Percentiles rank a stretch among this genome's conserved stretches.
phyloP scores from a whole-genome alignment of 1,140 invertebrate species.

The Papilio machaon region DNA sequence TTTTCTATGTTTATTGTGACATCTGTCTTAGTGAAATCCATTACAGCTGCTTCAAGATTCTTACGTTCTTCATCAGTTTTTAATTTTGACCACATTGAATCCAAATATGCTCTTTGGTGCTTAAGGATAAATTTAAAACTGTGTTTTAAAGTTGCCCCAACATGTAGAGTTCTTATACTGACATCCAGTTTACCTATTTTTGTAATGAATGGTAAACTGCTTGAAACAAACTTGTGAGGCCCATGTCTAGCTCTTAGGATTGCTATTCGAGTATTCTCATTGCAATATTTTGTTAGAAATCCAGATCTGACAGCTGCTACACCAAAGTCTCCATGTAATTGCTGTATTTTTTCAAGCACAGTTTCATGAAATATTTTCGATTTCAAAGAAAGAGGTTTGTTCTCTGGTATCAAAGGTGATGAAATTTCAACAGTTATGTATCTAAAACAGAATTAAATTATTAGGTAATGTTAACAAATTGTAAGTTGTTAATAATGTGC shows the following conservation, averaged over 20 bases:
- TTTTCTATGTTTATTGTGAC: constrained; percentile 70
- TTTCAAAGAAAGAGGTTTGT: constrained; percentile 83
- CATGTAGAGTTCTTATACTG: constrained; percentile 85
- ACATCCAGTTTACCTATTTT: constrained; percentile 84
- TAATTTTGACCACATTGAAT: constrained; percentile 81
- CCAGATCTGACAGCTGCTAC: constrained; percentile 85
- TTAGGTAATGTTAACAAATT: constrained; percentile 9
- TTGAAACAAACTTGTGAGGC: constrained; percentile 87
- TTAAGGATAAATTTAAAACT: constrained; percentile 88
- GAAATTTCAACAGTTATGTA: constrained; percentile 85
- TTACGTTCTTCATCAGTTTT: constrained; percentile 83
- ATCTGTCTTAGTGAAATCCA: constrained; percentile 80
- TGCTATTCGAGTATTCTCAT: constrained; percentile 87
- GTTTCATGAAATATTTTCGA: constrained; percentile 82
- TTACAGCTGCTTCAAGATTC: constrained; percentile 80
- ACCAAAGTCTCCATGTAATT: constrained; percentile 88
- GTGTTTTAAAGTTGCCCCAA: constrained; percentile 89
- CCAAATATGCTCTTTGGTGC: constrained; percentile 84
- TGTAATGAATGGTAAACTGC: constrained; percentile 85
- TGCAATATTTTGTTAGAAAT: constrained; percentile 90
- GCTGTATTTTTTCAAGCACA: constrained; percentile 84
- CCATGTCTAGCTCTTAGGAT: constrained; percentile 87
- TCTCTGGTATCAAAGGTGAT: constrained; percentile 65
- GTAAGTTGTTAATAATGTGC: too few relatives aligned
- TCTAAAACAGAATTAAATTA: constrained; percentile 72